Conservation (phyloP, 2,888 invertebrate genomes). For the Xestia rhomboidea region DNA sequence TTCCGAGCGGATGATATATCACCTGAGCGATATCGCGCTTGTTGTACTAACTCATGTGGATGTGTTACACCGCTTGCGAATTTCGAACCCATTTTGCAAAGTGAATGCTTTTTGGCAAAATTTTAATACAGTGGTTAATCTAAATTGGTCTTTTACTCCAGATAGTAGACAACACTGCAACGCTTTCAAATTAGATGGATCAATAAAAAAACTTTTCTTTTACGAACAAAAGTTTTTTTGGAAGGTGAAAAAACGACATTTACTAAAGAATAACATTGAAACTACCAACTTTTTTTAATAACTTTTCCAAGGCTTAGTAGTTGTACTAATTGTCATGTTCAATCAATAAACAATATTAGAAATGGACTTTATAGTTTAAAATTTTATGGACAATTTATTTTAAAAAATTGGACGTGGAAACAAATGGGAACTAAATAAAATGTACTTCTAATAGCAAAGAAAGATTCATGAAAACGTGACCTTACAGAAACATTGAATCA, state of each 20-base stretch:
- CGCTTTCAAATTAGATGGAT: background rate
- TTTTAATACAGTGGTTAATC: background rate
- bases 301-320: background rate
- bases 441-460: too few species aligned
- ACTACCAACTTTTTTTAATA: slow-evolving; percentile 14
- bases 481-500: slow-evolving; percentile 5
- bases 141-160: background rate
- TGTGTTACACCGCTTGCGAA: slow-evolving; percentile 47
- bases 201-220: background rate
- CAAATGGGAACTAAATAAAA: background rate
- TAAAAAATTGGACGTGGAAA: background rate
- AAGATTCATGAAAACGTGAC: background rate
- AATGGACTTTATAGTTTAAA: slow-evolving; percentile 3
- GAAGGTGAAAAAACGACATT: slow-evolving; percentile 1
- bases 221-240: too few species aligned
- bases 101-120: background rate
- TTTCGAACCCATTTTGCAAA: slow-evolving; percentile 37
- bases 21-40: slow-evolving; percentile 72
- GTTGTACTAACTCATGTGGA: slow-evolving; percentile 72
- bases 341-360: slow-evolving; percentile 25
- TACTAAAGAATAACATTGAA: slow-evolving; percentile 4
- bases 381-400: background rate
- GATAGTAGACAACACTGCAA: too few species aligned
- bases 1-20: slow-evolving; percentile 80
- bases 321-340: background rate